A percentile compares a stretch with the other conserved stretches of the same genome.
Evolutionary conservation across 2,797 vertebrate species (phyloP).

Genomic region (Cuculus canorus): DNA sequence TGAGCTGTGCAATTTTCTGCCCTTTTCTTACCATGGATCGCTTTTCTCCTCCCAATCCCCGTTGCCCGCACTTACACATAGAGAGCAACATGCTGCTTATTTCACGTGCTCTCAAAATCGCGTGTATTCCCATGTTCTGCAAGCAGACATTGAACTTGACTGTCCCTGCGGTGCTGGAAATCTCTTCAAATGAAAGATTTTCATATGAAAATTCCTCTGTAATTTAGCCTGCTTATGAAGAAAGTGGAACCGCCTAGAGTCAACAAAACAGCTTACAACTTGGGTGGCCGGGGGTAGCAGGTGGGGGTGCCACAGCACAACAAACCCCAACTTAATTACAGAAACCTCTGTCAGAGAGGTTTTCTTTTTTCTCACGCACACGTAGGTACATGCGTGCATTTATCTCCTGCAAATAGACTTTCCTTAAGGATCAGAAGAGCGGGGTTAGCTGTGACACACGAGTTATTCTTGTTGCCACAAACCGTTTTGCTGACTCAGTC

Average conservation of each 20-base stretch:
- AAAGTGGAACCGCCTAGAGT: neutral
- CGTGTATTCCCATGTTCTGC: neutral
- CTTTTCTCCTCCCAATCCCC: neutral
- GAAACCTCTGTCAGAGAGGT: neutral
- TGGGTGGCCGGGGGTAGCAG: constrained; percentile 50
- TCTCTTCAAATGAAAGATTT: constrained; percentile 13
- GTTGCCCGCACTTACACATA: neutral
- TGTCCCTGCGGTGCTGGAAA: neutral
- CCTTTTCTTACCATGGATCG: neutral
- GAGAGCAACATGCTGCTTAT: neutral
- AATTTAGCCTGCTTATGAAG: neutral
- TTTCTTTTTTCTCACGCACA: neutral
- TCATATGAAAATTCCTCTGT: neutral
- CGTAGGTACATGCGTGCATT: neutral
- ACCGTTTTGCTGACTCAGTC: constrained; percentile 16
- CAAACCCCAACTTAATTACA: constrained; percentile 31
- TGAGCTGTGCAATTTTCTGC: neutral
- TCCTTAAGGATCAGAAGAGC: neutral
- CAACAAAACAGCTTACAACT: neutral
- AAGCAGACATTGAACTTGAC: neutral
- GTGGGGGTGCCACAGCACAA: constrained; percentile 18
- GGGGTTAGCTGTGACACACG: neutral
- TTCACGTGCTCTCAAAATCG: neutral
- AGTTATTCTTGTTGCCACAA: neutral
- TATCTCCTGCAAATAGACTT: neutral